Evolutionary conservation across 2,888 invertebrate genomes (phyloP).

Genomic region (Drosophila mayaguana): DNA sequence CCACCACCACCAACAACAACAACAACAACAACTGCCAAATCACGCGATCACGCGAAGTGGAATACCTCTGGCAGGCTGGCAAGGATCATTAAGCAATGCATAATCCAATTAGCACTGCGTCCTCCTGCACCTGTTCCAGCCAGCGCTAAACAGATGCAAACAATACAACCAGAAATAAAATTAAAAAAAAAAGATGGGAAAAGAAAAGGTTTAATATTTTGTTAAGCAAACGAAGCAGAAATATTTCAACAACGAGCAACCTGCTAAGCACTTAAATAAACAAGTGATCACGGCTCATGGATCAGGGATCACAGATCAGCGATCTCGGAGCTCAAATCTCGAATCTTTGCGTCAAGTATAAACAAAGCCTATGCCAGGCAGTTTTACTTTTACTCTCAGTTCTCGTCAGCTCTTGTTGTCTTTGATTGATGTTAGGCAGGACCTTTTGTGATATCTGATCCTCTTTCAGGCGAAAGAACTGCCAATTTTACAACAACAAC

Average conservation of each 20-base stretch:
- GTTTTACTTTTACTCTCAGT: conserved; percentile 67
- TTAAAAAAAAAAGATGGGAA: too few relatives aligned
- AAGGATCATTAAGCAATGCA: conserved; percentile 75
- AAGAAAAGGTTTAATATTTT: conserved; percentile 68
- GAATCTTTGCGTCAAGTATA: conserved; percentile 55
- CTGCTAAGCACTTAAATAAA: conserved; percentile 76
- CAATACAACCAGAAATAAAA: conserved; percentile 30
- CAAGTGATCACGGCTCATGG: conserved; percentile 61
- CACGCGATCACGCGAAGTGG: conserved; percentile 43
- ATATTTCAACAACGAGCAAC: conserved; percentile 55
- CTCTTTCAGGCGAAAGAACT: conserved; percentile 54
- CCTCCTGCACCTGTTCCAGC: conserved; percentile 64
- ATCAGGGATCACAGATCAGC: conserved; percentile 11
- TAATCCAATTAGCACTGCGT: conserved; percentile 77
- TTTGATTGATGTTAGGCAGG: conserved; percentile 66
- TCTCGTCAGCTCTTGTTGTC: conserved; percentile 36
- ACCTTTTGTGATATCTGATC: conserved; percentile 59
- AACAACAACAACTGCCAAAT: conserved; percentile 34
- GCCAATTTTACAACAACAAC: conserved; percentile 65
- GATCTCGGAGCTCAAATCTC: conserved; percentile 10
- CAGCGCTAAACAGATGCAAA: conserved; percentile 64
- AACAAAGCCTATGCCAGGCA: conserved; percentile 31
- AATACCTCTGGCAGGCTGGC: conserved; percentile 14
- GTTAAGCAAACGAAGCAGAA: conserved; percentile 76
- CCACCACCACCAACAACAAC: conserved; percentile 30